Base-by-base conservation (phyloP, 92 coral and sea anemone genomes). In the Isaurus tuberculatus region DNA sequence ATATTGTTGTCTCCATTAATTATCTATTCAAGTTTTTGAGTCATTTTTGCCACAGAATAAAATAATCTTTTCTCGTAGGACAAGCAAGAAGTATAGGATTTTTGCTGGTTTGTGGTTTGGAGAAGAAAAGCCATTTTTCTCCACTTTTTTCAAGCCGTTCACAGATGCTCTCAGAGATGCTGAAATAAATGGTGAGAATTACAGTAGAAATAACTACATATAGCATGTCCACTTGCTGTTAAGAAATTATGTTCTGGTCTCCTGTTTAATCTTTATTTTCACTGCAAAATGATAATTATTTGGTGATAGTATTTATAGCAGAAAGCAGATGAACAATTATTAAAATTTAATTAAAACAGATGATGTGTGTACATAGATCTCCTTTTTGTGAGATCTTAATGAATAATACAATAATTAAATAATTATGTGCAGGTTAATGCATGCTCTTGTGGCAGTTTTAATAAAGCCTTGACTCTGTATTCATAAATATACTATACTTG, bases 111-210 rank as follows among this genome's bases (percentile, higher is more conserved):
- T 79, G 44, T 85, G 86, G 84, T 80, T 85, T 89, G 88, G 89
- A 20, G 88, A 79, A 60, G 49, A 75, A 79, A 87, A 87, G 79
- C 87, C 87, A 43, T 78, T 88, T 46, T 84, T 88, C 63, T 83
- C 91, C 73, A 88, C 91, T 1, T 88, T 83, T 79, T 69, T 88
- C 34, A 83, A 88, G 55, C 91, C 88, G 5, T 83, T 88, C 33
- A 42, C 79, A n/a, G 91, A 88, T 9, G 63, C 48, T n/a, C 75
- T 82, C 6, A 19, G 65, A 27, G 57, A 67, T 44, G 86, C 86
- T 14, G 79, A 83, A 70, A 78, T 83, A 2, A 46, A 83, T 69
- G 86, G 79, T 83, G 20, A 70, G 27, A 31, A 70, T n/a, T 70
- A 63, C 33, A 63, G 17, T 8, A 63, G 17, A 25, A 25, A 63